Percentiles rank a stretch among this genome's conserved stretches.
Conservation (phyloP, 2,797 vertebrate species). For the Protosalanx chinensis region DNA sequence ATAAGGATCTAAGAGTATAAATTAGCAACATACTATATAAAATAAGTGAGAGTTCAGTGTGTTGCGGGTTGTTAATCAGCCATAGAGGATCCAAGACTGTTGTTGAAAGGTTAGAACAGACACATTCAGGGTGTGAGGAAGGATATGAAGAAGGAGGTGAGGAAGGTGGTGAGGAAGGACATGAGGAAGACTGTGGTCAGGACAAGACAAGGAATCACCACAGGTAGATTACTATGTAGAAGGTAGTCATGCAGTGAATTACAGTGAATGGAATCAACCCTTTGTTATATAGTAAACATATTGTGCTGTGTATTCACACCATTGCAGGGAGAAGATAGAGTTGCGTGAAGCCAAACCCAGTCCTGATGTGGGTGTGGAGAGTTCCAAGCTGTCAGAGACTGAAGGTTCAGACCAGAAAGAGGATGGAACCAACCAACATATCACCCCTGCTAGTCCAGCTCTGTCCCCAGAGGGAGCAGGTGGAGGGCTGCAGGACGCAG, state of each 20-base stretch:
- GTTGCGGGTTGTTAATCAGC: too few relatives aligned
- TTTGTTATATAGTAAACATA: neutral
- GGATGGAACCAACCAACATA: constrained; percentile 6
- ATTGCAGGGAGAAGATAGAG: constrained; percentile 58
- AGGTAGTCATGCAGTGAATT: neutral
- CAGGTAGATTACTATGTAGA: neutral
- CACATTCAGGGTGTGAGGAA: neutral
- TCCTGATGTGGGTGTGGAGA: too few relatives aligned
- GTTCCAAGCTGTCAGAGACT: constrained; percentile 28
- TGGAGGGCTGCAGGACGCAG: constrained; percentile 23
- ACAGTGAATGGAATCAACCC: neutral
- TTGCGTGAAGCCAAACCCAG: neutral
- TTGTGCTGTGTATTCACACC: constrained; percentile 13
- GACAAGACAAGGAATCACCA: constrained; percentile 19
- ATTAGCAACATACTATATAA: too few relatives aligned
- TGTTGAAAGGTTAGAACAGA: too few relatives aligned
- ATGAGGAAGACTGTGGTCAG: constrained; percentile 9
- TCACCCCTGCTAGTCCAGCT: constrained; percentile 16
- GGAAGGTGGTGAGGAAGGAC: neutral
- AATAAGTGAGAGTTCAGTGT: too few relatives aligned
- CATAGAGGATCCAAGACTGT: too few relatives aligned
- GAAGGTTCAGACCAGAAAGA: constrained; percentile 17
- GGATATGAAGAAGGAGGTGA: constrained; percentile 9
- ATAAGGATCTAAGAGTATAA: too few relatives aligned
- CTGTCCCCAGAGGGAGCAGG: constrained; percentile 32